Evolutionary conservation across 2,888 invertebrate species (phyloP).

Genomic region (Amiota minor): DNA sequence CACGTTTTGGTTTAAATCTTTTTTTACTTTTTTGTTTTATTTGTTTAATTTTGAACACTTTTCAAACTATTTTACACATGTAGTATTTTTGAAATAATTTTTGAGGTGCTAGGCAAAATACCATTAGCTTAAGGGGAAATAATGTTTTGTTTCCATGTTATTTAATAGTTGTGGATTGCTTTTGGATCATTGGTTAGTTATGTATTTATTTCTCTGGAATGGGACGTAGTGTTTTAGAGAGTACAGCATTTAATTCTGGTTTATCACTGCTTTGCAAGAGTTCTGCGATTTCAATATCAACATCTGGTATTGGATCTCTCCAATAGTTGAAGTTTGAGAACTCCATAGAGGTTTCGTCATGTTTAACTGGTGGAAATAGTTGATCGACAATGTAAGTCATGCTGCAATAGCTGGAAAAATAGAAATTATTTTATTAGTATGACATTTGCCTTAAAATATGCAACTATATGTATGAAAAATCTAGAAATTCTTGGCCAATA

Average conservation of each 20-base stretch:
- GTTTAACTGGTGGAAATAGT: conserved; percentile 89
- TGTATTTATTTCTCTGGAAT: conserved; percentile 70
- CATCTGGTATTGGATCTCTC: conserved; percentile 87
- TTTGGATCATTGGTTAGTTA: no score
- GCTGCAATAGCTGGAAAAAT: conserved; percentile 87
- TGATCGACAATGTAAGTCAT: conserved; percentile 96
- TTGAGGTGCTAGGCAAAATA: no score
- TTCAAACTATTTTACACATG: no score
- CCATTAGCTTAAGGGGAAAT: no score
- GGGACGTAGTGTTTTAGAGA: conserved; percentile 63
- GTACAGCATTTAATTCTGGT: conserved; percentile 42
- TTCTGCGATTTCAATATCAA: conserved; percentile 68
- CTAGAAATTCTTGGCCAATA: no score
- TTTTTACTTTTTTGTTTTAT: no score
- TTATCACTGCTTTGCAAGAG: conserved; percentile 44
- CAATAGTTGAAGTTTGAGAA: conserved; percentile 94
- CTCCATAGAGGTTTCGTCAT: conserved; percentile 78
- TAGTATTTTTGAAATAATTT: no score
- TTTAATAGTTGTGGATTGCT: no score
- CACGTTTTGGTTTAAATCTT: no score
- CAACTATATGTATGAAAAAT: conserved; percentile 12
- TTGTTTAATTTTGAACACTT: no score
- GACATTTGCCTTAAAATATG: conserved; percentile 33
- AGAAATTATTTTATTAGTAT: background rate
- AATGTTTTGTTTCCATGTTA: no score